These are phyloP conservation scores for Shargacucullia verbasci DNA, from an alignment of 2,888 invertebrate genomes.

Conservation along the genomic window DNA sequence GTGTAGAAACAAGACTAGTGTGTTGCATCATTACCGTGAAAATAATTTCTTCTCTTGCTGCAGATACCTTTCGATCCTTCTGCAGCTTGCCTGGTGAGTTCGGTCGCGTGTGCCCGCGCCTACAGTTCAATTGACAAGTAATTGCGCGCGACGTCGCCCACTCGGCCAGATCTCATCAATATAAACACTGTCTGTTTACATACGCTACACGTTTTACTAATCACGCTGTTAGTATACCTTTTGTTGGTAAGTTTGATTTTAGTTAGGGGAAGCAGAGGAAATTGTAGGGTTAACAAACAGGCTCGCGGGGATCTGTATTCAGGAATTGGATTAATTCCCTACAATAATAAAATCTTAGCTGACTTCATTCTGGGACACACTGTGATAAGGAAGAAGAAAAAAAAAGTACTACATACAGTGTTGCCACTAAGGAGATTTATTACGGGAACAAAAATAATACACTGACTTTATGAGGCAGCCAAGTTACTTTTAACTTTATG, in stretches of 20 bases:
- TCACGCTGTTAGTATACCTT: conserved; percentile 36
- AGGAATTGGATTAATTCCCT: no score
- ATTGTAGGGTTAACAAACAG: no score
- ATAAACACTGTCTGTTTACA: conserved; percentile 56
- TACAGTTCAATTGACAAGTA: conserved; percentile 60
- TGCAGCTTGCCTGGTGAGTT: conserved; percentile 5
- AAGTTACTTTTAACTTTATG: conserved; percentile 22
- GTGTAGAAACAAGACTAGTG: no score
- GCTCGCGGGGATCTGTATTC: no score
- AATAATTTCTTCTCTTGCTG: no score
- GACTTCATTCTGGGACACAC: no score
- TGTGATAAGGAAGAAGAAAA: no score
- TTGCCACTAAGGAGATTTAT: no score
- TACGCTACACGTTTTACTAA: conserved; percentile 47
- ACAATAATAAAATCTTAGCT: no score
- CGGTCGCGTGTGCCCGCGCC: conserved; percentile 42
- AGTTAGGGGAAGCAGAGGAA: no score
- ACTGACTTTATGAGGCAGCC: background rate
- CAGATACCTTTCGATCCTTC: conserved; percentile 24
- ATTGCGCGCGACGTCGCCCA: conserved; percentile 67
- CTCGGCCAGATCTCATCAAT: conserved; percentile 60
- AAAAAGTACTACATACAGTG: no score
- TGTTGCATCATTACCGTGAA: no score
- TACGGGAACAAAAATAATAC: background rate
- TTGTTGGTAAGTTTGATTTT: conserved; percentile 23